Percentiles rank a stretch among this genome's conserved stretches.
Conservation (phyloP, 2,888 invertebrate species). For the Belgica antarctica region DNA sequence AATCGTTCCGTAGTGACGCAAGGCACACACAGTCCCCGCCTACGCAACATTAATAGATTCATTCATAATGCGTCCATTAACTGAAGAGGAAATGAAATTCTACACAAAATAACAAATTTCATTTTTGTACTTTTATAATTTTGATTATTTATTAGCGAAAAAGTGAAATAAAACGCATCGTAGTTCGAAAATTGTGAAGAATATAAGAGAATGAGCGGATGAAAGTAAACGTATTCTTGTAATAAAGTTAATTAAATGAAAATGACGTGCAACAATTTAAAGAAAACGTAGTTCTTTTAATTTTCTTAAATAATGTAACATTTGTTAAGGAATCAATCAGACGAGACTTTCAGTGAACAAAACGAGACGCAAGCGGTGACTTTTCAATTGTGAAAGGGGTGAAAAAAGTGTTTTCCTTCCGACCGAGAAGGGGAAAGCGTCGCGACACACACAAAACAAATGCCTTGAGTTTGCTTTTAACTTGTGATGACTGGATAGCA, state of each 20-base stretch:
- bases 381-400: too few species aligned
- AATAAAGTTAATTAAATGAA: conserved; percentile 2
- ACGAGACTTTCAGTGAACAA: background rate
- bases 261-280: conserved; percentile 11
- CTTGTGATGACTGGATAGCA: too few species aligned
- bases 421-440: too few species aligned
- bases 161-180: conserved; percentile 8
- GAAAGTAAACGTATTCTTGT: background rate
- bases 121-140: conserved; percentile 9
- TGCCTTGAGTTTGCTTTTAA: too few species aligned
- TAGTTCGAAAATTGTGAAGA: conserved; percentile 13
- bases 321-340: conserved; percentile 1
- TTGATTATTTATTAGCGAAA: conserved; percentile 27
- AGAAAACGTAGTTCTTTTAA: conserved; percentile 22
- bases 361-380: too few species aligned
- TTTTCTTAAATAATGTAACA: conserved; percentile 21
- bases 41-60: background rate
- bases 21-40: too few species aligned
- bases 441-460: too few species aligned
- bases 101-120: conserved; percentile 3
- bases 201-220: background rate
- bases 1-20: too few species aligned
- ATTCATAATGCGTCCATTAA: conserved; percentile 20
- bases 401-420: too few species aligned
- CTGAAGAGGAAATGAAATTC: background rate